Evolutionary conservation across 2,888 invertebrate species (phyloP).

Genomic region (Eilema caniola): DNA sequence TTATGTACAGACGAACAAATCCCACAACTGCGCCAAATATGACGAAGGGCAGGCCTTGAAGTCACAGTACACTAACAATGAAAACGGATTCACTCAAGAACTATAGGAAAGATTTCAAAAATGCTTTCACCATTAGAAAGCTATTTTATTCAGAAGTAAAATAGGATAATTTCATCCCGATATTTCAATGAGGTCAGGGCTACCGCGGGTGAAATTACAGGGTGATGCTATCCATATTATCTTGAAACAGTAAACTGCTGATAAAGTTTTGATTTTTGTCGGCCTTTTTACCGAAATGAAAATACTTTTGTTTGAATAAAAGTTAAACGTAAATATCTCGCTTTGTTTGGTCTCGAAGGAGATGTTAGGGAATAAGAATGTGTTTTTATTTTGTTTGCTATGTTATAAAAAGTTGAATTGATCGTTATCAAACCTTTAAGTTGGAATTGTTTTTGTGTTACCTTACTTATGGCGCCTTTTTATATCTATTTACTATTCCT

Average conservation of each 20-base stretch:
- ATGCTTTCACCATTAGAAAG: no score
- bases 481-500: no score
- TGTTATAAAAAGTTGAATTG: neutral
- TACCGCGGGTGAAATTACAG: no score
- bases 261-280: conserved; percentile 30
- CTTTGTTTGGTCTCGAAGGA: neutral
- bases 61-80: neutral
- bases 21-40: conserved; percentile 2
- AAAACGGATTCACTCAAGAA: no score
- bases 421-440: neutral
- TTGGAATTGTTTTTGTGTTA: neutral
- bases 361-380: neutral
- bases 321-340: conserved; percentile 23
- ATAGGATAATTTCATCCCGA: no score
- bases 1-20: neutral
- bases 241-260: conserved; percentile 25
- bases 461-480: neutral
- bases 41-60: neutral
- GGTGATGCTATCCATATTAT: neutral
- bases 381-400: neutral
- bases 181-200: no score
- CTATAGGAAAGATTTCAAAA: no score
- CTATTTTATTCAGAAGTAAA: no score
- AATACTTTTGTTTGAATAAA: conserved; percentile 35
- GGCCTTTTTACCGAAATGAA: conserved; percentile 25